Conservation (phyloP, 1,140 invertebrate genomes). For the Liolophura sinensis region DNA sequence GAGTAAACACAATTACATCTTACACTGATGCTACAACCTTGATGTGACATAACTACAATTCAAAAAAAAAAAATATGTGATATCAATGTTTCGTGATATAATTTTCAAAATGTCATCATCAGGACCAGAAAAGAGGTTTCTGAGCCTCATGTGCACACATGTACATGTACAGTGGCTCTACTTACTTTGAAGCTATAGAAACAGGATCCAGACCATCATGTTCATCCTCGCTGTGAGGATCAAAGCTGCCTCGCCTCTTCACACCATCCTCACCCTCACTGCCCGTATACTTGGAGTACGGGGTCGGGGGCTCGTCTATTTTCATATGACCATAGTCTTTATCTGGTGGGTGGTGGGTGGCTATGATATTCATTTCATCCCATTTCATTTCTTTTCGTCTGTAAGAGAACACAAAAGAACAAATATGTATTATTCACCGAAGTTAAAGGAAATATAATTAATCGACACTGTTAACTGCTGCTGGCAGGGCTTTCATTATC, state of each 20-base stretch:
- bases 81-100: too few species aligned
- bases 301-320: conserved; percentile 94
- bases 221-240: conserved; percentile 59
- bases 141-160: too few species aligned
- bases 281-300: conserved; percentile 79
- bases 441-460: background rate
- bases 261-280: conserved; percentile 67
- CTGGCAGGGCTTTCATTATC: too few species aligned
- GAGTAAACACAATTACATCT: too few species aligned
- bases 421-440: background rate
- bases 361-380: conserved; percentile 99
- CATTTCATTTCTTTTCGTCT: conserved; percentile 76
- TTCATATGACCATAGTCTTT: conserved; percentile 99
- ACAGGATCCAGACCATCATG: conserved; percentile 68
- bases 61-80: too few species aligned
- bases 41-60: too few species aligned
- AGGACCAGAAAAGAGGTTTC: too few species aligned
- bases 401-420: conserved; percentile 15
- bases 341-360: conserved; percentile 94
- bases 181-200: conserved; percentile 73
- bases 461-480: conserved; percentile 8
- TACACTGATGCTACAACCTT: too few species aligned
- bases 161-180: too few species aligned
- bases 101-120: too few species aligned
- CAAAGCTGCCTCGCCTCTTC: conserved; percentile 38